These are phyloP conservation scores for Aricia agestis DNA, from an alignment of 1,140 invertebrate species.

Conservation along the genomic window DNA sequence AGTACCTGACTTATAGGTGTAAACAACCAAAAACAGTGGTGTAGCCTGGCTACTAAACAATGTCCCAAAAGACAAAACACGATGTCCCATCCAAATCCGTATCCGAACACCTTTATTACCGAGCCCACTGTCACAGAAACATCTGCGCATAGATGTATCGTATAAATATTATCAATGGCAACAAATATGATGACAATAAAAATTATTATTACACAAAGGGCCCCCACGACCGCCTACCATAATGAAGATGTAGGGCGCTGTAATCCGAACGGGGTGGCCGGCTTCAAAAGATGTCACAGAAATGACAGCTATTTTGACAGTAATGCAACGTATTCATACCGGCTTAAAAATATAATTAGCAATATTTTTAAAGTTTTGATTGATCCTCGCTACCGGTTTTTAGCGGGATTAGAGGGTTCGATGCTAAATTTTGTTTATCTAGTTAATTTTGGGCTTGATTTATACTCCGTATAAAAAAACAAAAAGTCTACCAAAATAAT, in stretches of 20 bases:
- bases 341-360: slow-evolving; percentile 40
- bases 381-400: slow-evolving; percentile 18
- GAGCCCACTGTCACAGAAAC: slow-evolving; percentile 10
- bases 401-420: neutral
- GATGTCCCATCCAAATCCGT: neutral
- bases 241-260: slow-evolving; percentile 73
- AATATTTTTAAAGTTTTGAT: slow-evolving; percentile 35
- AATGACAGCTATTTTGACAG: slow-evolving; percentile 76
- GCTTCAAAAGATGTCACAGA: slow-evolving; percentile 69
- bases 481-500: neutral
- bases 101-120: neutral
- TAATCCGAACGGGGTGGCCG: slow-evolving; percentile 70
- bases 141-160: slow-evolving; percentile 58
- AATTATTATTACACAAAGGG: slow-evolving; percentile 58
- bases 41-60: too few species aligned
- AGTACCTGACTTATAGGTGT: too few species aligned
- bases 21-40: too few species aligned
- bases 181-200: slow-evolving; percentile 65
- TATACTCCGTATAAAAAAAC: too few species aligned
- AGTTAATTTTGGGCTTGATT: neutral
- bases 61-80: neutral
- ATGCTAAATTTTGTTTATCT: neutral
- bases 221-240: slow-evolving; percentile 65
- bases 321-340: slow-evolving; percentile 61
- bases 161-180: slow-evolving; percentile 60